Evolutionary conservation across 1,140 invertebrate species (phyloP), one percentile per base, ranked within the genome.

Genomic region (Drosophila sucinea): DNA sequence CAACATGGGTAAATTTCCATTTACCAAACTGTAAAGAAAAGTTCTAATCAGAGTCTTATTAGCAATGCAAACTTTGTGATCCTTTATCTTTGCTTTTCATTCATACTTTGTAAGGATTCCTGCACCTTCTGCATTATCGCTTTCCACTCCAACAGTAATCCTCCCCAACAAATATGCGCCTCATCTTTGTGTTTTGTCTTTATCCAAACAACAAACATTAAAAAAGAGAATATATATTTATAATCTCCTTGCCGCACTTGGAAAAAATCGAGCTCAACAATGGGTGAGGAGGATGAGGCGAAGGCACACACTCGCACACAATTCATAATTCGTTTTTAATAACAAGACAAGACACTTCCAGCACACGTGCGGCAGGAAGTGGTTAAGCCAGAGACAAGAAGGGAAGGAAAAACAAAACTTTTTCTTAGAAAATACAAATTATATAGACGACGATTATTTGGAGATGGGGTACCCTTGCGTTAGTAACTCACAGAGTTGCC

Each of bases 281-380:
- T 73, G 63, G 60, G 76, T 61, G 75, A 47, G 44, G 23, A 47
- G 23, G 44, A 47, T 47, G 44, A 6, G 44, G 23, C 7, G 35
- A 30, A 55, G 5, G 27, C 67, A 51, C 44, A 51, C 23, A 51
- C 23, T 17, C 17, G 79, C 73, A 67, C 73, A 87, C 80, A 87
- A 89, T 84, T 87, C 84, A 89, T 87, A 87, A 87, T 89, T 84
- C 84, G 84, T 89, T 87, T 87, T 89, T 87, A 87, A 87, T 87
- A 87, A 84, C 70, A 73, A 60, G 61, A 62, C 56, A 33, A 29
- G 51, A 55, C 64, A 72, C 57, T 72, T 61, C 44, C 7, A 29
- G 41, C 65, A 75, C 73, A 77, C 73, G 73, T 77, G 73, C 60
- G 44, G 44, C 44, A 51, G 44, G 44, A 51, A 51, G 27, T 51